Evolutionary conservation across 2,113 vertebrate species (phyloP).

Genomic region (Sphaerodactylus townsendi): DNA sequence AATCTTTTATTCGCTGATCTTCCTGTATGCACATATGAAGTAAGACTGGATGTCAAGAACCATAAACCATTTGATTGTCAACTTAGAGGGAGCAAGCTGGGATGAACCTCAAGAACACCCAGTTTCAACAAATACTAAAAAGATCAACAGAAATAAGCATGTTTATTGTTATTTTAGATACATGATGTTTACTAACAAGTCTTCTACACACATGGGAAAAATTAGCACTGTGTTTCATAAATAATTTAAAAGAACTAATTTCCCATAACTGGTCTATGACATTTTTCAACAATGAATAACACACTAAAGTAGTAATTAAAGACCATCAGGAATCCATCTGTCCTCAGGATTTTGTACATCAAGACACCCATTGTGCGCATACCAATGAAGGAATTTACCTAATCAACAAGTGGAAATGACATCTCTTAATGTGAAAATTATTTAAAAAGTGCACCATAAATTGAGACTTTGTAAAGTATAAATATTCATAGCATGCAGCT

Average conservation of each 20-base stretch:
- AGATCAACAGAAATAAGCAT: slow-evolving; percentile 58
- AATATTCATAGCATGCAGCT: slow-evolving; percentile 67
- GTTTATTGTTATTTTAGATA: slow-evolving; percentile 23
- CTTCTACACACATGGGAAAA: slow-evolving; percentile 57
- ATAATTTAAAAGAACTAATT: slow-evolving; percentile 72
- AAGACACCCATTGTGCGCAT: slow-evolving; percentile 53
- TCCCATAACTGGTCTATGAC: slow-evolving; percentile 66
- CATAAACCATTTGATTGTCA: not conserved
- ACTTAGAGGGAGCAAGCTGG: not conserved
- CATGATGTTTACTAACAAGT: slow-evolving; percentile 67
- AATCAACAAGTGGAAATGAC: slow-evolving; percentile 38
- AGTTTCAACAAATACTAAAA: not conserved
- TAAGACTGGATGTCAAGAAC: not conserved
- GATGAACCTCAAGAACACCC: not conserved
- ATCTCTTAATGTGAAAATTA: slow-evolving; percentile 61
- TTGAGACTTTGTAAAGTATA: slow-evolving; percentile 51
- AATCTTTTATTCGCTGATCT: not conserved
- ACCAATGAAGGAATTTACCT: slow-evolving; percentile 65
- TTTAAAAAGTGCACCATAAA: slow-evolving; percentile 50
- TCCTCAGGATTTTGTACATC: slow-evolving; percentile 56
- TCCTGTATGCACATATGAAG: no score
- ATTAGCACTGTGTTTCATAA: slow-evolving; percentile 66
- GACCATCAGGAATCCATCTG: slow-evolving; percentile 61
- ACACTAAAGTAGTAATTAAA: slow-evolving; percentile 58
- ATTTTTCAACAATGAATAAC: slow-evolving; percentile 72